Conservation (phyloP, 2,797 vertebrate species). For the Manis pentadactyla region DNA sequence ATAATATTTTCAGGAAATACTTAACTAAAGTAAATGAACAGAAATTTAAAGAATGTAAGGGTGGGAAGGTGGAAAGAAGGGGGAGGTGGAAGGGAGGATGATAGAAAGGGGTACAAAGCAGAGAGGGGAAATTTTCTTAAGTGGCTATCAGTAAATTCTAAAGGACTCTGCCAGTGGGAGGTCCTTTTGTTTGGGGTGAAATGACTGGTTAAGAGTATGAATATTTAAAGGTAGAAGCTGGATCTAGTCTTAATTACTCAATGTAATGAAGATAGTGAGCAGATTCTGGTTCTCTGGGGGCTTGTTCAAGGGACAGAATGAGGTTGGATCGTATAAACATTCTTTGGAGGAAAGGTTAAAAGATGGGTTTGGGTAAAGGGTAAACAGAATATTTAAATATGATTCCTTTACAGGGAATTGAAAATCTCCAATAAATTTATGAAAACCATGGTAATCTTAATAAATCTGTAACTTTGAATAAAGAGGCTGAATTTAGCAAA, state of each 20-base stretch:
- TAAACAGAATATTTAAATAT: neutral
- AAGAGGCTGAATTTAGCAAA: neutral
- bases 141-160: neutral
- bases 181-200: neutral
- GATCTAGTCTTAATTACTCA: neutral
- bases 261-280: neutral
- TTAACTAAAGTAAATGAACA: neutral
- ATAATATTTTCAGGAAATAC: neutral
- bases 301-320: neutral
- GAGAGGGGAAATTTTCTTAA: neutral
- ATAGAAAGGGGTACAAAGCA: neutral
- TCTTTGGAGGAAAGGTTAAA: neutral
- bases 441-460: neutral
- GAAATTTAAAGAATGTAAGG: neutral
- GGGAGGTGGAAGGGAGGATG: neutral
- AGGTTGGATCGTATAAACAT: neutral
- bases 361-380: neutral
- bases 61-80: rapidly evolving
- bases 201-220: neutral
- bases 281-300: neutral
- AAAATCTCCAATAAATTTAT: neutral
- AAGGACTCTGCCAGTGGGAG: neutral
- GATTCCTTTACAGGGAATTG: neutral
- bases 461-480: neutral
- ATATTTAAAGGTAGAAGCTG: neutral